Evolutionary conservation across 2,797 vertebrate species (phyloP), one percentile per base, ranked within the genome.

Genomic region (Catostomus latipinnis): DNA sequence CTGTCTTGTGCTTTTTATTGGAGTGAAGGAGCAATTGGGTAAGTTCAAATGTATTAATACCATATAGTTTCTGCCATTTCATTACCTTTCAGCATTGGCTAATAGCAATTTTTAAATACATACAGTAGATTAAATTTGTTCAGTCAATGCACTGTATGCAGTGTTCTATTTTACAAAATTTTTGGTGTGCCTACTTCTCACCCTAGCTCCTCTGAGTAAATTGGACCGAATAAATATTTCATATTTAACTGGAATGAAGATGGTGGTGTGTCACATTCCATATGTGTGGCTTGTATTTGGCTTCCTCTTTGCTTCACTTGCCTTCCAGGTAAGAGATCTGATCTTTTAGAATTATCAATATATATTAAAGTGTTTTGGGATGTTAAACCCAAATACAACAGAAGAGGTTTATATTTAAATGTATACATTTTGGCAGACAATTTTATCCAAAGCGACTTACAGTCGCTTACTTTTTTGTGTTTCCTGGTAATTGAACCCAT

Each of bases 11-110:
- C 85, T 92, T 2, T 73, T 91, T 71, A 62, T 91, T 5, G 92
- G 91, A 13, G 89, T 93, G 63, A 91, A 88, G 78, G 92, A 92
- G 69, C 85, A 89, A 65, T 56, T 87, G 11, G 84, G 89, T 90
- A 87, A 89, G 83, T 60, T 18, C 5, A 46, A 56, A 43, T 34
- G 2, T 34, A 3, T 34, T 34, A 34, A 34, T 3, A 34, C 34
- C 34, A 34, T 4, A 4, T 34, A 34, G 34, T 34, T 34, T 34
- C 34, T 34, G 34, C 34, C 34, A 34, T 34, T 34, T 3, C 34
- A 34, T 34, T 34, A 3, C 34, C 34, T 34, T 34, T 34, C 34
- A 34, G 34, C 34, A 34, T 34, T 34, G 34, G 34, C 34, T 34
- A 34, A 34, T 34, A 34, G 34, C 34, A 34, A 34, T 34, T 34